Evolutionary conservation across 2,113 vertebrate species (phyloP), one percentile per base, ranked within the genome.

Genomic region (Lepidothrix coronata): DNA sequence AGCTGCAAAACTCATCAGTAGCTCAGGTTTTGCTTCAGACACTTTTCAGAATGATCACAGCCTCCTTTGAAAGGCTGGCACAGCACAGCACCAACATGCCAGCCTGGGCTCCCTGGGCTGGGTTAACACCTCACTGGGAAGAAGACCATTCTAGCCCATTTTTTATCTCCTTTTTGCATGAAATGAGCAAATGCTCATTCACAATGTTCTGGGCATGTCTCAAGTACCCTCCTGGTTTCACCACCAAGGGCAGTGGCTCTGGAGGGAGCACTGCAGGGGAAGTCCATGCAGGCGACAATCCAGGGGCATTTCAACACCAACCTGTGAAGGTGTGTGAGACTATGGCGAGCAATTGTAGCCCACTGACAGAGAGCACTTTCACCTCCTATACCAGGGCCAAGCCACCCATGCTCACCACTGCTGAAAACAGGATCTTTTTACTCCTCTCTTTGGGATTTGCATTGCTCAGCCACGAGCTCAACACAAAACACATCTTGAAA

Each of bases 11-110:
- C 55, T 59, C 66, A 35, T 8, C 43, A 37, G 54, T 1, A 73
- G 44, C 39, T 81, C 66, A 66, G 54, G 33, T 6, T 68, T 83
- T 1, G 3, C 14, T 52, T 8, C 2, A 2, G 54, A 41, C 3
- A 5, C 35, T 43, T 78, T 48, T 46, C 51, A 55, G 46, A 51
- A 44, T 0, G 3, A 66, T 10, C 58, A 51, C 51, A 85, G 59
- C 13, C 30, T 61, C 31, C 54, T 62, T 12, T 25, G 52, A 79
- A 79, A 62, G 61, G 70, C 66, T 82, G 66, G 35, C 30, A 37
- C 4, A 66, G 46, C 44, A 44, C 0, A 0, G 18, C 37, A 51
- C 41, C 83, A 59, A 25, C 54, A 28, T 6, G 57, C 25, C 4
- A 57, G 51, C 46, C 30, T 8, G 27, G 33, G 66, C 12, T 27